Evolutionary conservation across 2,888 invertebrate genomes (phyloP), one percentile per base, ranked within the genome.

Genomic region (Chironomus riparius): DNA sequence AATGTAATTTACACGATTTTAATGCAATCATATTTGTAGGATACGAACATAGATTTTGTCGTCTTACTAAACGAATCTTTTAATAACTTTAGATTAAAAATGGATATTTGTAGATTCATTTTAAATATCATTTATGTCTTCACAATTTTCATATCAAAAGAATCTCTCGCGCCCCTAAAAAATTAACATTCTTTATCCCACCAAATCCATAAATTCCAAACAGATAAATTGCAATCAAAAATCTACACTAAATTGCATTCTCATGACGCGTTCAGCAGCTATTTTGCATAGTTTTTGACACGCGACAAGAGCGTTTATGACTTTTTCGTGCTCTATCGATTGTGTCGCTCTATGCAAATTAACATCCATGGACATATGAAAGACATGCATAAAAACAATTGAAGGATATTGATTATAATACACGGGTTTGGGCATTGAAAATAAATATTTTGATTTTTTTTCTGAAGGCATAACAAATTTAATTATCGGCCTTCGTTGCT

Each of bases 381-480:
- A 38, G 38, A 38, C 38, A 38, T 38, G 38, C 38, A 38, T 38
- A 38, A 38, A 22, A 50, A 72, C 72, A 50, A 24, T 71, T 38
- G 61, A 71, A 47, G 47, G 50, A 71, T 24, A 24, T 24, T 24
- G 50, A 56, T n/a, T 7, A 22, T 24, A n/a, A 50, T n/a, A 65
- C 10, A 7, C 22, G 21, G 62, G 13, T 24, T 24, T 65, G 22
- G 65, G 24, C 65, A 65, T 22, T 10, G 24, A 3, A 18, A 65
- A 22, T 72, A 72, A 72, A 72, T 72, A 72, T 72, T 72, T 72
- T 72, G 72, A 72, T 72, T 24, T 48, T 50, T 15, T 56, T 24
- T 38, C 61, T 47, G 72, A 72, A 72, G 72, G 61, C 72, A 61
- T 56, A 61, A 72, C 72, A 47, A 72, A 72, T 72, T 72, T 72